These are phyloP conservation scores for Tipula helvola DNA, from an alignment of 2,888 invertebrate genomes.

Conservation along the genomic window DNA sequence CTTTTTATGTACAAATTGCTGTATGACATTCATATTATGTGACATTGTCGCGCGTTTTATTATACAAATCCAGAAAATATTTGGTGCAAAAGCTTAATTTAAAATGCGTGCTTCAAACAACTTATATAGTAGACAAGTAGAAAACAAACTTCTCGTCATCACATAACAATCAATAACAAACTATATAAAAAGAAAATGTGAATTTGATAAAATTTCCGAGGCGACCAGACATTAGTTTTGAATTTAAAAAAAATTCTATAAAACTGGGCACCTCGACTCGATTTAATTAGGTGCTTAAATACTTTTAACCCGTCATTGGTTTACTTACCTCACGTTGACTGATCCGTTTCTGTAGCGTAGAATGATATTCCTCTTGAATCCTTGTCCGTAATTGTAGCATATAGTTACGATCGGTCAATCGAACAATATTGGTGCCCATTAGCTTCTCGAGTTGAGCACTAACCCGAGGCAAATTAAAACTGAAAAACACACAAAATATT, in stretches of 20 bases:
- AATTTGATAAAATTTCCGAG: not conserved
- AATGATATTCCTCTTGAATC: constrained; percentile 46
- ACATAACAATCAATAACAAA: not conserved
- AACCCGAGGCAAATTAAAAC: constrained; percentile 35
- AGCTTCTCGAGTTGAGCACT: constrained; percentile 33
- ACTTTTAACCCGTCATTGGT: not conserved
- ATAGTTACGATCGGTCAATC: constrained; percentile 49
- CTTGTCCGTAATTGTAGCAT: constrained; percentile 46
- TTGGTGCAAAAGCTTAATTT: not conserved
- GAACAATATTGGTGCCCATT: constrained; percentile 43
- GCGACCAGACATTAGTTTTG: not conserved
- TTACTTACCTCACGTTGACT: constrained; percentile 41
- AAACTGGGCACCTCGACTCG: not conserved
- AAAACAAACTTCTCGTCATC: not conserved
- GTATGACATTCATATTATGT: not conserved
- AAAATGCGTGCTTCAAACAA: not conserved
- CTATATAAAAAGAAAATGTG: not conserved
- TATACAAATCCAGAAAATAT: not conserved
- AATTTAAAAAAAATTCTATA: not conserved
- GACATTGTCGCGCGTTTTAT: not conserved
- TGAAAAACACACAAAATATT: constrained; percentile 16
- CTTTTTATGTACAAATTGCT: not conserved
- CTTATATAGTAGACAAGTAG: not conserved
- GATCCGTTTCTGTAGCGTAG: constrained; percentile 43
- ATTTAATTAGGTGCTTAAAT: not conserved